phyloP scores from a whole-genome alignment of 37 sponge, comb jelly and placozoan genomes.

The Diacarnus erythraeanus region DNA sequence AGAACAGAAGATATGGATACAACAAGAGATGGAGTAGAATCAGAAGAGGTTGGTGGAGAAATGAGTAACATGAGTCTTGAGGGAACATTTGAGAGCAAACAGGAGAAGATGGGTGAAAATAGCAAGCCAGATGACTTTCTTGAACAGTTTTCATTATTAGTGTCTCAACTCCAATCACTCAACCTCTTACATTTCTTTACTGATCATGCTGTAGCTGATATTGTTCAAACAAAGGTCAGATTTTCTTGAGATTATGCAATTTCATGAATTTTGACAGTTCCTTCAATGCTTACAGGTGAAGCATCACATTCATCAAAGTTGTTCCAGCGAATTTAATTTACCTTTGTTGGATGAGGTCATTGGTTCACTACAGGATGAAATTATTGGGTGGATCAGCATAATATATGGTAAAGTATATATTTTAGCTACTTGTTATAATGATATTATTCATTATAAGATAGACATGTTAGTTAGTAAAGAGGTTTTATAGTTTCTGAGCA shows the following conservation, averaged over 20 bases:
- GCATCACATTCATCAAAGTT: conserved; percentile 19
- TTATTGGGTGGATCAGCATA: conserved; percentile 40
- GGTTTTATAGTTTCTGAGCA: too few species aligned
- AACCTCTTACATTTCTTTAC: conserved; percentile 42
- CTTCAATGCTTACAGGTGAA: conserved; percentile 19
- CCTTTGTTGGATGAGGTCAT: conserved; percentile 22
- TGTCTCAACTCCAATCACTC: conserved; percentile 19
- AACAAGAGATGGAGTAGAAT: not conserved
- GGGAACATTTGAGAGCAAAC: not conserved
- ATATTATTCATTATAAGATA: too few species aligned
- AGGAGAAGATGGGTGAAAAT: not conserved
- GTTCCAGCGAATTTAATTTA: conserved; percentile 38
- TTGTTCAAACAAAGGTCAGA: conserved; percentile 34
- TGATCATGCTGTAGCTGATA: conserved; percentile 30
- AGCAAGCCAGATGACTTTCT: not conserved
- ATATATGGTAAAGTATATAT: not conserved
- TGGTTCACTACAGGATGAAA: conserved; percentile 9
- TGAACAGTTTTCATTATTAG: not conserved
- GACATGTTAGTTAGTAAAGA: too few species aligned
- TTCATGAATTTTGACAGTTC: not conserved
- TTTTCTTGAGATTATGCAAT: not conserved
- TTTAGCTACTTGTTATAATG: too few species aligned
- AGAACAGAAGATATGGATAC: not conserved
- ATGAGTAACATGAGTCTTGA: too few species aligned
- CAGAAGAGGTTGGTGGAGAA: not conserved